phyloP scores from a whole-genome alignment of 2,888 invertebrate species.

The Scaptomyza caliginosa region DNA sequence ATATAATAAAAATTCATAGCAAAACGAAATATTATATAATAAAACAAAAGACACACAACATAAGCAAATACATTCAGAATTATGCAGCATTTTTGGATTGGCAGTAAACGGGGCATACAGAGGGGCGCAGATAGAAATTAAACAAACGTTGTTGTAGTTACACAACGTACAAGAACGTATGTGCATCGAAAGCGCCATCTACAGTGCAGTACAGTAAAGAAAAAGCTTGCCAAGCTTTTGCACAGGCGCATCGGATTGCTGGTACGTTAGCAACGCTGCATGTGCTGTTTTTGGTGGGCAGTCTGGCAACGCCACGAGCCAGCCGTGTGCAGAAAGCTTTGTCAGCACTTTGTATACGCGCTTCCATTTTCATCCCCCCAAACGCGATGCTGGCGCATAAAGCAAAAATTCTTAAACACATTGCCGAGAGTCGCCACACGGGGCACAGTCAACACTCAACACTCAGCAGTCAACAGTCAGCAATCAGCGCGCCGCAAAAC shows the following conservation, averaged over 20 bases:
- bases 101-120: background rate
- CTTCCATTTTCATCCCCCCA: constrained; percentile 47
- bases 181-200: constrained; percentile 5
- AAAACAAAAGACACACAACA: constrained; percentile 9
- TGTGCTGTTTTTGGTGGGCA: constrained; percentile 37
- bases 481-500: constrained; percentile 2
- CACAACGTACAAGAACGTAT: background rate
- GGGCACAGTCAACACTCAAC: constrained; percentile 29
- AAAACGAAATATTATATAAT: constrained; percentile 18
- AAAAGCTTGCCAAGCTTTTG: constrained; percentile 10
- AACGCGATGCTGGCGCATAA: constrained; percentile 50
- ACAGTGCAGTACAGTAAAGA: background rate
- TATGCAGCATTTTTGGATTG: constrained; percentile 6
- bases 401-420: constrained; percentile 31
- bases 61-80: constrained; percentile 19
- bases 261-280: constrained; percentile 16
- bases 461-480: constrained; percentile 23
- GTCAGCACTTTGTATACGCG: background rate
- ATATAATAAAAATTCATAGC: constrained; percentile 22
- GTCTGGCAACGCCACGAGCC: constrained; percentile 28
- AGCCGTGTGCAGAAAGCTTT: constrained; percentile 20
- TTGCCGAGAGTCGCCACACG: constrained; percentile 26
- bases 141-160: too few species aligned
- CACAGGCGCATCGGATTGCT: constrained; percentile 4
- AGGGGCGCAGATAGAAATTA: background rate